These are phyloP conservation scores for Metopolophium dirhodum DNA, from an alignment of 1,140 invertebrate species.

Conservation along the genomic window DNA sequence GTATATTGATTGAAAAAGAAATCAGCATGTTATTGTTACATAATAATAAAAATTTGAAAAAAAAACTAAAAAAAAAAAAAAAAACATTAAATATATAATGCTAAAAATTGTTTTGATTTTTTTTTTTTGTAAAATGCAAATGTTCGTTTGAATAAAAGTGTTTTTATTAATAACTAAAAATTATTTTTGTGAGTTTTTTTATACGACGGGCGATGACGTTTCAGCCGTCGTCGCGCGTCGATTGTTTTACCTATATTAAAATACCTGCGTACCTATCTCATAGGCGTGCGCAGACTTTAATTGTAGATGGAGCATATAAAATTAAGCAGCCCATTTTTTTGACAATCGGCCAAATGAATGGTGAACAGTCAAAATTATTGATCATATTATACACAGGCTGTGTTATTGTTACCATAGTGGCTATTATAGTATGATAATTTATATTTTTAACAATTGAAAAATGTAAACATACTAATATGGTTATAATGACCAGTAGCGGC, in stretches of 20 bases:
- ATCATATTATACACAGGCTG: no score
- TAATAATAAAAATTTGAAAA: conserved; percentile 50
- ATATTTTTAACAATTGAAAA: no score
- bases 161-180: conserved; percentile 47
- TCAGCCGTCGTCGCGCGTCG: not conserved
- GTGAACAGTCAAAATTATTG: no score
- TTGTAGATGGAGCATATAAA: no score
- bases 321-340: no score
- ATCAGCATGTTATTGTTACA: conserved; percentile 57
- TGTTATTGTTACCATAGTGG: no score
- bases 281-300: no score
- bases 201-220: not conserved
- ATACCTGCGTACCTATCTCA: not conserved
- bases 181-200: not conserved
- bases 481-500: no score
- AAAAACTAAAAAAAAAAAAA: conserved; percentile 28
- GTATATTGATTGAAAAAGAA: conserved; percentile 50
- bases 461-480: no score
- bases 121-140: conserved; percentile 53
- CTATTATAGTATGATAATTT: no score
- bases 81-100: conserved; percentile 42
- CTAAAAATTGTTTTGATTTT: conserved; percentile 41
- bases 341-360: no score
- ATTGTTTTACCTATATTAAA: not conserved
- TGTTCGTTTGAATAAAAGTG: conserved; percentile 54